Conservation (phyloP, 1,140 invertebrate species). For the Hyphantria cunea region DNA sequence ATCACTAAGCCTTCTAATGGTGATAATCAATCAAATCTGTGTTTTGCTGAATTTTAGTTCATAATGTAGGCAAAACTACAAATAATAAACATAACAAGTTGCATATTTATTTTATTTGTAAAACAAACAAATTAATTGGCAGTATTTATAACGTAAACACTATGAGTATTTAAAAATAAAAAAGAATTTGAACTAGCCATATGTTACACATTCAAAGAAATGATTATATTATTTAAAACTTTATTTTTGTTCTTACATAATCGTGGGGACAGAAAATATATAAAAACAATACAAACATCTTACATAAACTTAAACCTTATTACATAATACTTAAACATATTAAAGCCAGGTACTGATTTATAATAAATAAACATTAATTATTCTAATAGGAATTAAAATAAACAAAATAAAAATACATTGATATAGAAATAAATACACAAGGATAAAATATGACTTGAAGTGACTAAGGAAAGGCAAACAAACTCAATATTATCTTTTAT, state of each 20-base stretch:
- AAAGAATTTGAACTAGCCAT: not conserved
- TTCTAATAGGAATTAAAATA: conserved; percentile 15
- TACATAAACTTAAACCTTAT: not conserved
- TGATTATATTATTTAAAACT: conserved; percentile 2
- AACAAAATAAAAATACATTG: conserved; percentile 31
- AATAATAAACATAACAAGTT: not conserved
- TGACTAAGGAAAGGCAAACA: conserved; percentile 4
- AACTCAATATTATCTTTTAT: conserved; percentile 10
- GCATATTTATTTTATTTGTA: conserved; percentile 1
- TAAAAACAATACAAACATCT: conserved; percentile 31
- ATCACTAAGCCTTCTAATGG: too few relatives aligned
- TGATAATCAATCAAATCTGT: too few relatives aligned
- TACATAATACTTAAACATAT: conserved; percentile 61
- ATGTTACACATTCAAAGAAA: not conserved
- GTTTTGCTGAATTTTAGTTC: too few relatives aligned
- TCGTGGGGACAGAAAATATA: conserved; percentile 28
- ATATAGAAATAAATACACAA: conserved; percentile 38
- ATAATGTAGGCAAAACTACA: too few relatives aligned
- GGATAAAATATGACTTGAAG: conserved; percentile 31
- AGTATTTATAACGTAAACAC: conserved; percentile 1
- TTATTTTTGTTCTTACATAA: not conserved
- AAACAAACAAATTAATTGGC: conserved; percentile 11
- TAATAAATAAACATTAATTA: conserved; percentile 35
- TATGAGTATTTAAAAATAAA: conserved; percentile 21
- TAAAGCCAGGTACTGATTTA: conserved; percentile 68